These are phyloP conservation scores for Cerastis rubricosa DNA, from an alignment of 2,888 invertebrate genomes.

Conservation along the genomic window DNA sequence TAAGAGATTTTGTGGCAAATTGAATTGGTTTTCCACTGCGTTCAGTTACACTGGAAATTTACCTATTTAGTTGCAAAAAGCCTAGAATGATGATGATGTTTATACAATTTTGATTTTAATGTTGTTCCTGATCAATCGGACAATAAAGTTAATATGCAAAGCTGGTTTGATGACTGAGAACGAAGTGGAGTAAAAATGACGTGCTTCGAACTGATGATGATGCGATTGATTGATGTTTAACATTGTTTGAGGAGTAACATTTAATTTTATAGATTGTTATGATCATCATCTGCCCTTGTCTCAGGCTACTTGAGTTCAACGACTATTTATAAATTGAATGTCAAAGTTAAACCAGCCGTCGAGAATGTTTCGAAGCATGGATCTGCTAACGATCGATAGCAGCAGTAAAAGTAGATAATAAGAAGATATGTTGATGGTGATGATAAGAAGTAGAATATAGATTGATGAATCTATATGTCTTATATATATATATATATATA, in stretches of 20 bases:
- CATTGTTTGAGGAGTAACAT: not conserved
- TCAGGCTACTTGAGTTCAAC: not conserved
- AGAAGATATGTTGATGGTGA: too few species aligned
- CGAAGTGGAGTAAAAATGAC: not conserved
- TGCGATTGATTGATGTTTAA: too few species aligned
- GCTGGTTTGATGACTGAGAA: not conserved
- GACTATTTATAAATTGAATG: not conserved
- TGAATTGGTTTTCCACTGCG: not conserved
- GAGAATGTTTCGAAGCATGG: not conserved
- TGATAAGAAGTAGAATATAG: too few species aligned
- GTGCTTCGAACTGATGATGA: not conserved
- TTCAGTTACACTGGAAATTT: not conserved
- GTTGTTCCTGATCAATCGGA: slow-evolving; percentile 1
- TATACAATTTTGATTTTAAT: not conserved
- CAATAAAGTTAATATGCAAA: not conserved
- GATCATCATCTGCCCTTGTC: not conserved
- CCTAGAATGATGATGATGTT: not conserved
- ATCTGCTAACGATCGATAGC: not conserved
- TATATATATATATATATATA: too few species aligned
- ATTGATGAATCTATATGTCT: not conserved
- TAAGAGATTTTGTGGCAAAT: not conserved
- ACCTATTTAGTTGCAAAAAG: not conserved
- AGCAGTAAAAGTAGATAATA: not conserved
- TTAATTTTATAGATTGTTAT: not conserved
- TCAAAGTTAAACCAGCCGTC: slow-evolving; percentile 1